Evolutionary conservation across 1,140 invertebrate species (phyloP).

Genomic region (Cataglyphis hispanica): DNA sequence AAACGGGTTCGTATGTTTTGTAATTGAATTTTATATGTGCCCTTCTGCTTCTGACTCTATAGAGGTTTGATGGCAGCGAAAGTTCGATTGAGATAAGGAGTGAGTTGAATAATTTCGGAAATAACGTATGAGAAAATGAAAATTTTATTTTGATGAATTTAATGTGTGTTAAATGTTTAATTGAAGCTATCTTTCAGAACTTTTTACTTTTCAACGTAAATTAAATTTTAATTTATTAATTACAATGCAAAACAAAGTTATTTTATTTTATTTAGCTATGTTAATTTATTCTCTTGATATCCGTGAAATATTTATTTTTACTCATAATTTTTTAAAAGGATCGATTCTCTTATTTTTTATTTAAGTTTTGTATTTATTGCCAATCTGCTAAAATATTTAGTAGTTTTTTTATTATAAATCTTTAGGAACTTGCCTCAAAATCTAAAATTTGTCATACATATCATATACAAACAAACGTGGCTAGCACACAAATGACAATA

Average conservation of each 20-base stretch:
- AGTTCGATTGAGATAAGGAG: neutral
- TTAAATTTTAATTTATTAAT: neutral
- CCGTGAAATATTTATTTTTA: neutral
- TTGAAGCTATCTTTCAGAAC: neutral
- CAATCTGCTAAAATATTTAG: neutral
- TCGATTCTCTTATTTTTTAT: neutral
- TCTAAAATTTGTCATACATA: slow-evolving; percentile 10
- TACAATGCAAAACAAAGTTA: neutral
- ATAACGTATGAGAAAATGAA: neutral
- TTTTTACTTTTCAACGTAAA: neutral
- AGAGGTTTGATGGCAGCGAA: neutral
- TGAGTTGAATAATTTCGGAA: slow-evolving; percentile 2
- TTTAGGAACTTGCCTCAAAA: neutral
- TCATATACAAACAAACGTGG: neutral
- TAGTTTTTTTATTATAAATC: neutral
- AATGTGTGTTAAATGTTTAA: neutral
- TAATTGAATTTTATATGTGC: slow-evolving; percentile 13
- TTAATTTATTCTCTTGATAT: neutral
- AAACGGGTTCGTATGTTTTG: slow-evolving; percentile 41
- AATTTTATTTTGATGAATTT: slow-evolving; percentile 9
- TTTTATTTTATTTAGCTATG: no score
- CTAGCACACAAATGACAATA: slow-evolving; percentile 8
- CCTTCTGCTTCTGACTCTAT: neutral
- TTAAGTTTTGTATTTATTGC: neutral
- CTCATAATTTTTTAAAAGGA: neutral